Percentiles rank a stretch among this genome's conserved stretches.
phyloP scores from a whole-genome alignment of 2,113 vertebrate genomes.

The Apeltes quadracus region DNA sequence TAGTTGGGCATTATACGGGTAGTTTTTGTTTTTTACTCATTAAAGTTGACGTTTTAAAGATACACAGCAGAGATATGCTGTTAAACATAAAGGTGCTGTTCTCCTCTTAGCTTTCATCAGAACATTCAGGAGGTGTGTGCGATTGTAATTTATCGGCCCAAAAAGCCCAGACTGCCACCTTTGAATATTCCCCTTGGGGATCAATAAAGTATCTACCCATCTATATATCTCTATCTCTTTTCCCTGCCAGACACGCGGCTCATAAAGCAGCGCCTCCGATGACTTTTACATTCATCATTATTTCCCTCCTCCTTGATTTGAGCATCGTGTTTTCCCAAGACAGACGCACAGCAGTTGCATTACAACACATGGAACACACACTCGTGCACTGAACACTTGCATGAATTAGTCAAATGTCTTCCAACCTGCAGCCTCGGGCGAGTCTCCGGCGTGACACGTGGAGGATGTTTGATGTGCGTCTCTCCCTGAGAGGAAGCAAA shows the following conservation, averaged over 20 bases:
- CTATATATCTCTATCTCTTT: no score
- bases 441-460: slow-evolving; percentile 24
- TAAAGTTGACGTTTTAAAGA: slow-evolving; percentile 34
- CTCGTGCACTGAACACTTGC: background rate
- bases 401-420: slow-evolving; percentile 40
- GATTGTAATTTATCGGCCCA: slow-evolving; percentile 36
- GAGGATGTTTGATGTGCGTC: slow-evolving; percentile 28
- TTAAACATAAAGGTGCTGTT: slow-evolving; percentile 8
- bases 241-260: background rate
- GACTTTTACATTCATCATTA: slow-evolving; percentile 33
- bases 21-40: slow-evolving; percentile 15
- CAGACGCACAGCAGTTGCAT: slow-evolving; percentile 11
- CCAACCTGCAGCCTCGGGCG: slow-evolving; percentile 22
- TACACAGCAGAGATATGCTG: background rate
- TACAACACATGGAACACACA: background rate
- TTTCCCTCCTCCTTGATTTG: slow-evolving; percentile 13
- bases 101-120: slow-evolving; percentile 5
- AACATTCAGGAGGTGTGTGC: slow-evolving; percentile 29
- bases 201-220: no score
- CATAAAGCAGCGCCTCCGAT: slow-evolving; percentile 5
- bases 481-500: slow-evolving; percentile 44
- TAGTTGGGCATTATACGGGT: background rate
- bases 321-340: slow-evolving; percentile 11
- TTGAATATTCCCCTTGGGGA: no score
- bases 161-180: background rate